Conservation (phyloP, 2,888 invertebrate genomes). For the Cosmorhoe ocellata region DNA sequence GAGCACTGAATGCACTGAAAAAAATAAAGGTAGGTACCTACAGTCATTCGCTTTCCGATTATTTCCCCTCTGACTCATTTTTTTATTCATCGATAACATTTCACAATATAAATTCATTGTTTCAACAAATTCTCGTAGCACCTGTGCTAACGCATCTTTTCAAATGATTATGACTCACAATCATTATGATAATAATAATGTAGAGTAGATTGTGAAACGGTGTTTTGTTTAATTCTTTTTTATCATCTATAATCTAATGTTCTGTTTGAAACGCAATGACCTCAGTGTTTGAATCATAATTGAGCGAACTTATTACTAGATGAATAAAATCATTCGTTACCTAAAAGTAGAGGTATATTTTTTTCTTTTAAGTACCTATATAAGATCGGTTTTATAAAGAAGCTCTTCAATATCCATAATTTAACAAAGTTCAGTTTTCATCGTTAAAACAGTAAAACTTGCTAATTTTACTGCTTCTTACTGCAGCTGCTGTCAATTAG, state of each 20-base stretch:
- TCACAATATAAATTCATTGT: slow-evolving; percentile 14
- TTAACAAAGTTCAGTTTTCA: neutral
- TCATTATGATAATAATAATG: neutral
- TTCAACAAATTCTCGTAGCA: slow-evolving; percentile 3
- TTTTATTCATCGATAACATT: slow-evolving; percentile 7
- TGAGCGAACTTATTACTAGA: no score
- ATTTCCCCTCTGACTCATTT: slow-evolving; percentile 8
- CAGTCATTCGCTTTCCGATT: slow-evolving; percentile 2
- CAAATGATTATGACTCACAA: slow-evolving; percentile 12
- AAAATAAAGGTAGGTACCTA: no score
- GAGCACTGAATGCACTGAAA: no score
- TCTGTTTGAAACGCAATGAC: slow-evolving; percentile 2
- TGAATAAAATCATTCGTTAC: no score
- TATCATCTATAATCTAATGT: slow-evolving; percentile 10
- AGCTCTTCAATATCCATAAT: no score
- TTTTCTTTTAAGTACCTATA: no score
- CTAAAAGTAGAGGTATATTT: no score
- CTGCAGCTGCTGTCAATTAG: slow-evolving; percentile 2
- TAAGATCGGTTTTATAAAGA: no score
- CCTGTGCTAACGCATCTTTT: slow-evolving; percentile 10
- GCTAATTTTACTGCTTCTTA: neutral
- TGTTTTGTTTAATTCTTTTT: slow-evolving; percentile 17
- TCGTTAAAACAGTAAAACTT: neutral
- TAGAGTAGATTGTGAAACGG: slow-evolving; percentile 4
- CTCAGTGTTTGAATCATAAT: neutral